A percentile compares a stretch with the other conserved stretches of the same genome.
Conservation (phyloP, 2,113 vertebrate genomes). For the Isurus oxyrinchus region DNA sequence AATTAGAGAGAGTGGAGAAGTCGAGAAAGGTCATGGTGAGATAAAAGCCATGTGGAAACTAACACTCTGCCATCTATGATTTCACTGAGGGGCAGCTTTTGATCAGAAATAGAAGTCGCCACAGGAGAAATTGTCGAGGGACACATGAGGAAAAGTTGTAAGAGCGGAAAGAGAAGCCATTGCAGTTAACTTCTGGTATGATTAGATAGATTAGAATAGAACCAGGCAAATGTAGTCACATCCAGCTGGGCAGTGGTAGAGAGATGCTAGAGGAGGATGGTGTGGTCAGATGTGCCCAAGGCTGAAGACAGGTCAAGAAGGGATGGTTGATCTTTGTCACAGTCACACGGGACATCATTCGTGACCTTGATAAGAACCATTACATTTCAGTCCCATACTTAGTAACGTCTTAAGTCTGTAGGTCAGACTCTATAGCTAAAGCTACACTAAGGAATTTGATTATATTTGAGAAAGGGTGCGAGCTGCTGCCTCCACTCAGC, state of each 20-base stretch:
- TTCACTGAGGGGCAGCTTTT: neutral
- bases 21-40: neutral
- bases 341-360: too few species aligned
- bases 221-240: neutral
- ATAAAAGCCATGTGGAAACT: neutral
- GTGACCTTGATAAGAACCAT: neutral
- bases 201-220: too few species aligned
- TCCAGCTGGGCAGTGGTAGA: neutral
- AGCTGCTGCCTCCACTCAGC: neutral
- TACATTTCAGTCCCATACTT: neutral
- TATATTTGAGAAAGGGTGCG: neutral
- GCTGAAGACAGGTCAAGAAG: neutral
- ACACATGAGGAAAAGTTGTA: neutral
- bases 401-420: neutral
- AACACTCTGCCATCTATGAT: neutral
- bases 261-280: neutral
- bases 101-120: too few species aligned
- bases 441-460: neutral
- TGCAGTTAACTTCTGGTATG: neutral
- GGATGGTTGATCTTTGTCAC: too few species aligned
- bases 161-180: neutral
- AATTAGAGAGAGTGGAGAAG: too few species aligned
- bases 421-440: too few species aligned
- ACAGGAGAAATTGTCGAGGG: too few species aligned
- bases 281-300: neutral